Conservation (phyloP, 2,888 invertebrate genomes). For the Siphlonurus alternatus region DNA sequence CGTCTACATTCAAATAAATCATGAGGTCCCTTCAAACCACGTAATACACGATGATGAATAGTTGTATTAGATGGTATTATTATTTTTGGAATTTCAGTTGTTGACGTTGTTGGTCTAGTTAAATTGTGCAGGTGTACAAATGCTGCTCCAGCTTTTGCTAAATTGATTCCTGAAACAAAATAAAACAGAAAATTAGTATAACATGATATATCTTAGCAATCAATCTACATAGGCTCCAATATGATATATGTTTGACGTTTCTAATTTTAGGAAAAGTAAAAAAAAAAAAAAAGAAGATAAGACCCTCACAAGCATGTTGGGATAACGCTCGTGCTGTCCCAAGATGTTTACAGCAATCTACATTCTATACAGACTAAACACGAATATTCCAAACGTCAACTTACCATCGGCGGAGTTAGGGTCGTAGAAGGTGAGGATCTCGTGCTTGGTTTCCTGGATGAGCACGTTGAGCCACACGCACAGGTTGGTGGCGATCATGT, state of each 20-base stretch:
- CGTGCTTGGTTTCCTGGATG: slow-evolving; percentile 30
- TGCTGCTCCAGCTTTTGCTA: background rate
- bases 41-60: background rate
- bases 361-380: too few relatives aligned
- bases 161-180: background rate
- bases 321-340: too few relatives aligned
- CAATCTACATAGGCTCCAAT: too few relatives aligned
- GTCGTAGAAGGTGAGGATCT: slow-evolving; percentile 22
- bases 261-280: too few relatives aligned
- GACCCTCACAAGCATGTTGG: too few relatives aligned
- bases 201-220: too few relatives aligned
- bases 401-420: slow-evolving; percentile 10
- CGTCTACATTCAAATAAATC: slow-evolving; percentile 21
- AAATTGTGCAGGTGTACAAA: background rate
- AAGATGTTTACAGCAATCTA: too few relatives aligned
- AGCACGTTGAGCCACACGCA: slow-evolving; percentile 34
- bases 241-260: too few relatives aligned
- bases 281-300: too few relatives aligned
- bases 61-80: too few relatives aligned
- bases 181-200: too few relatives aligned
- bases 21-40: background rate
- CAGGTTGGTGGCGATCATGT: slow-evolving; percentile 34
- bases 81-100: background rate
- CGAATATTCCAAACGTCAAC: too few relatives aligned
- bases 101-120: background rate